Base-by-base conservation (phyloP, 2,113 vertebrate species). In the Oxyruncus cristatus region DNA sequence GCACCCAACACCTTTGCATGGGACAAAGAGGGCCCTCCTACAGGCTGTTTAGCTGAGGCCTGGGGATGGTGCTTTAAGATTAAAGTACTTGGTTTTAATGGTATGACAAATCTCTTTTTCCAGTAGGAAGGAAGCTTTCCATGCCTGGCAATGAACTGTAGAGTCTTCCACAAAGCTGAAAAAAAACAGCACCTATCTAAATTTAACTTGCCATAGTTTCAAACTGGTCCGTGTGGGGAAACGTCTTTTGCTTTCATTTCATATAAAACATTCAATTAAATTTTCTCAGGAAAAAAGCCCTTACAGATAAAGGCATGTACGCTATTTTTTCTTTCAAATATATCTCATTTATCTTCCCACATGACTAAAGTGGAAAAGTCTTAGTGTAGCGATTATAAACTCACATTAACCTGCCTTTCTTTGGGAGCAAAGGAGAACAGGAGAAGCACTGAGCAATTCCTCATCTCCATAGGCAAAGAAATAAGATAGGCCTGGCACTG, bases 401-500 rank as follows among this genome's bases (percentile, higher is more conserved):
- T 37, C n/a, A 44, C 37, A 83, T 56, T 71, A 90, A 81, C 61
- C 72, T 88, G 82, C 37, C 59, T 92, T 92, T 80, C 71, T 92
- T 77, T 24, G 44, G 82, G 52, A 55, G 49, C 24, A 83, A 85
- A 88, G 53, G 49, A 82, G 55, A 78, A 89, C 14, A 73, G 70
- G 73, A 95, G 72, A 93, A 86, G 82, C 82, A 80, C 33, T 27
- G n/a, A 90, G 81, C 85, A 78, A 95, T 75, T 90, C 88, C 62
- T 92, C 68, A 71, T 75, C 90, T 96, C 79, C 61, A 74, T 6
- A 86, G 85, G 83, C 93, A 92, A 88, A 91, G 95, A 95, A 96
- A 93, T 61, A 66, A 84, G 95, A 96, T 75, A 63, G 9, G 75
- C 10, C 52, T 94, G 96, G 92, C 68, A 0, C 47, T 15, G 44